phyloP scores from a whole-genome alignment of 2,797 vertebrate genomes.

The Coluber constrictor region DNA sequence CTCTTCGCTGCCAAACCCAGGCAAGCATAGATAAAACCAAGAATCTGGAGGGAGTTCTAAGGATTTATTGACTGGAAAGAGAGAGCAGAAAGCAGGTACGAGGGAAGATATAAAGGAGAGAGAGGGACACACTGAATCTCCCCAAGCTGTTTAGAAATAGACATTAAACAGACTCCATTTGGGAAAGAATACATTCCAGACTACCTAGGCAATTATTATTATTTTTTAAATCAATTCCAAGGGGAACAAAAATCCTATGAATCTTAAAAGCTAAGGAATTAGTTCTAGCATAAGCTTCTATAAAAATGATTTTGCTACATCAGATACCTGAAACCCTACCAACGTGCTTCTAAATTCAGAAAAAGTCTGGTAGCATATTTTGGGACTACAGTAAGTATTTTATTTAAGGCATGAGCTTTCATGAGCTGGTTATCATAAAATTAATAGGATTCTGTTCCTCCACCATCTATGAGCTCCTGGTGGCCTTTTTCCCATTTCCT shows the following conservation, averaged over 20 bases:
- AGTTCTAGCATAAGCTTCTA: not conserved
- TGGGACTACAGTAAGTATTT: not conserved
- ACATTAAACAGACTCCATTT: constrained; percentile 16
- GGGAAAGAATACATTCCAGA: not conserved
- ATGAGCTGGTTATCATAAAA: not conserved
- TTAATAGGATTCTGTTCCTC: not conserved
- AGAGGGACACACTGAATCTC: not conserved
- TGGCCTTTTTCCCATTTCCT: not conserved
- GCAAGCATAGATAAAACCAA: not conserved
- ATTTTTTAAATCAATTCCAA: not conserved
- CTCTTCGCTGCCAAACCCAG: not conserved
- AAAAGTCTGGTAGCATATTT: not conserved
- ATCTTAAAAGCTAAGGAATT: not conserved
- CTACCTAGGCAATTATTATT: not conserved
- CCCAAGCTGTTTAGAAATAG: not conserved
- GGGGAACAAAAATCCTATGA: not conserved
- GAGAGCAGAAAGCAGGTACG: not conserved
- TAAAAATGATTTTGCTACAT: not conserved
- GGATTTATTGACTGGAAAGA: not conserved
- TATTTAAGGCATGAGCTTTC: not conserved
- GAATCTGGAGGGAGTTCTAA: not conserved
- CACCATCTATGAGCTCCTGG: not conserved
- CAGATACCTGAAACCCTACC: not conserved
- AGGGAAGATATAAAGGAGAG: not conserved
- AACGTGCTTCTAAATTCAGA: not conserved